Base-by-base conservation (phyloP, 2,888 invertebrate species). In the Ennomos quercinarius region DNA sequence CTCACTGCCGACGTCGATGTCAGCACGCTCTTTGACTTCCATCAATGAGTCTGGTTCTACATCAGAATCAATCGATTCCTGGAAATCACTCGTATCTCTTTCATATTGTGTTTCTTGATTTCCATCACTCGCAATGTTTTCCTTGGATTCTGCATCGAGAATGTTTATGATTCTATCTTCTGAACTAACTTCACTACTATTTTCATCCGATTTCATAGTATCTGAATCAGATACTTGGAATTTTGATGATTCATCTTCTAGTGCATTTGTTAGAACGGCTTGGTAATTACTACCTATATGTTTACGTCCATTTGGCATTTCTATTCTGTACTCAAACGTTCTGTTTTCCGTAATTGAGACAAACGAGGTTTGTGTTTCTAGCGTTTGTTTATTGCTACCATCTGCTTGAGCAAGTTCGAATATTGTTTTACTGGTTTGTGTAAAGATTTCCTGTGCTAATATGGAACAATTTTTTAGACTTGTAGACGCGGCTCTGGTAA, bases 371-470 rank as follows among this genome's bases (percentile, higher is more conserved):
- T 92, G 92, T 0, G 92, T 92, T 61, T 89, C 81, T 43, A 91
- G 71, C 1, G 40, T 81, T 81, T 17, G 66, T 70, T 37, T 78
- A 59, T 9, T 61, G 37, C 13, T 63, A 2, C 66, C 70, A n/a
- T 89, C 89, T 10, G 72, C 72, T 69, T 88, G 83, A 8, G 91
- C 93, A 51, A 94, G 71, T 68, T 94, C 86, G 40, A 94, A 77
- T 45, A 94, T 91, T 2, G 94, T 94, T 83, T 93, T 94, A 67
- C 94, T 94, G 0, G 94, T 94, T 80, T 94, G 94, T 9, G 94
- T 94, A 61, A 80, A 89, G 13, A 78, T 87, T 73, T 92, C 92
- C 70, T 87, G 84, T 10, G 83, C 76, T 10, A 81, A 46, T 44
- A 81, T 67, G 5, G 80, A 72, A 61, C 74, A 77, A 52, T 72